Evolutionary conservation across 1,140 invertebrate species (phyloP), one percentile per base, ranked within the genome.

Genomic region (Doryteuthis pealeii): DNA sequence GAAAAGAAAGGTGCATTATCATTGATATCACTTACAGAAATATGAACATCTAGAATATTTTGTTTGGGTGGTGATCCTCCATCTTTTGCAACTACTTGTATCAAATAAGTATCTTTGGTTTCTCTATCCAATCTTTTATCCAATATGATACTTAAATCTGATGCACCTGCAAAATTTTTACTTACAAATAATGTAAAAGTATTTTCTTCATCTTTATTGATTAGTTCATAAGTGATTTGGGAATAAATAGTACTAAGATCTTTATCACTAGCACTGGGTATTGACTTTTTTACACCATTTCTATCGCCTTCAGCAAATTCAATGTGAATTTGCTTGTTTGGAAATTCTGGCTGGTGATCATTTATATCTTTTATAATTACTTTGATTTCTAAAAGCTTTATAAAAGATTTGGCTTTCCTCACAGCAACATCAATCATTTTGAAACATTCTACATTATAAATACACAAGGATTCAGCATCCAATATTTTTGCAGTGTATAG

Each of bases 51-150:
- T 30, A 71, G 45, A 32, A 70, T 32, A 14, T 66, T 75, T 66
- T 74, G 35, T 49, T 40, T 62, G 15, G 71, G 71, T n/a, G 70
- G 35, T 14, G n/a, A 40, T 31, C 76, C 76, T 14, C 26, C n/a
- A 70, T 77, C 76, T 74, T 70, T 40, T 0, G 93, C 94, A 10
- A 93, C 94, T 32, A 98, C 89, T 32, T 92, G 92, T 30, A 98
- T 79, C 77, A 92, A 92, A 82, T 96, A 97, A 62, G 88, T 87
- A 1, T 92, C 87, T 14, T 92, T 87, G 5, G 91, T 92, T 89
- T 98, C 96, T 76, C 95, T 89, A 84, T 98, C 96, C 35, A 97
- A 43, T 28, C 40, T 28, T 35, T 77, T 30, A 22, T 80, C 80
- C 31, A 84, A 70, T 66, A 82, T 74, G 49, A 86, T 77, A 14